These are phyloP conservation scores for Polyodon spathula DNA, from an alignment of 2,113 vertebrate species.

Conservation along the genomic window DNA sequence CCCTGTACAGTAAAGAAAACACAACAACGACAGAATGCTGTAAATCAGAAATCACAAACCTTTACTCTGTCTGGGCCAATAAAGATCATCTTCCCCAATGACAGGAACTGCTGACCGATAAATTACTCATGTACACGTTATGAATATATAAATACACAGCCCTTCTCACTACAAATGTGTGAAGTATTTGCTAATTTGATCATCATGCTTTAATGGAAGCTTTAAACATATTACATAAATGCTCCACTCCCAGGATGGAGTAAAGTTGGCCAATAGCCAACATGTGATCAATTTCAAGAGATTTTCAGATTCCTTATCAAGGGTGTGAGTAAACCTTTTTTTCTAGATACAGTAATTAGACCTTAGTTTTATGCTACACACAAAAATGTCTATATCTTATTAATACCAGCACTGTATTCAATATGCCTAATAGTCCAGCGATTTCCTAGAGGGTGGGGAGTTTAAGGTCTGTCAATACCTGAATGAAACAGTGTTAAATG, in stretches of 20 bases:
- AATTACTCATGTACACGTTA: slow-evolving; percentile 51
- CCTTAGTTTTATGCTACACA: slow-evolving; percentile 29
- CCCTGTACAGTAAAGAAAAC: too few species aligned
- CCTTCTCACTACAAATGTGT: slow-evolving; percentile 45
- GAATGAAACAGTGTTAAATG: slow-evolving; percentile 58
- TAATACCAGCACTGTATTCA: slow-evolving; percentile 23
- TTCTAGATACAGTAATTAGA: slow-evolving; percentile 25
- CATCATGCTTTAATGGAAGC: slow-evolving; percentile 52
- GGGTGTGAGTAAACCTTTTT: slow-evolving; percentile 19
- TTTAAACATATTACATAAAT: slow-evolving; percentile 46
- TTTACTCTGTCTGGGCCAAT: slow-evolving; percentile 42
- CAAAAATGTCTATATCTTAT: slow-evolving; percentile 40
- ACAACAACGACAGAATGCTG: too few species aligned
- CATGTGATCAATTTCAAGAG: slow-evolving; percentile 20
- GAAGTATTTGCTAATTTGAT: slow-evolving; percentile 54
- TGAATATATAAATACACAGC: slow-evolving; percentile 59
- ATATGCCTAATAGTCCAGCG: slow-evolving; percentile 19
- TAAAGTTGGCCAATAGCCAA: slow-evolving; percentile 45
- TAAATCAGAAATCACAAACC: slow-evolving; percentile 36
- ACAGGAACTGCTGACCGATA: slow-evolving; percentile 52
- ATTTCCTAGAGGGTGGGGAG: slow-evolving; percentile 25
- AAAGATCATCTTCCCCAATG: slow-evolving; percentile 25
- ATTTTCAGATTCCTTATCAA: slow-evolving; percentile 31
- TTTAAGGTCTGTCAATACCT: slow-evolving; percentile 51
- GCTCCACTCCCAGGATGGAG: slow-evolving; percentile 34